Conservation (phyloP, 2,113 vertebrate species). For the Silurus asotus region DNA sequence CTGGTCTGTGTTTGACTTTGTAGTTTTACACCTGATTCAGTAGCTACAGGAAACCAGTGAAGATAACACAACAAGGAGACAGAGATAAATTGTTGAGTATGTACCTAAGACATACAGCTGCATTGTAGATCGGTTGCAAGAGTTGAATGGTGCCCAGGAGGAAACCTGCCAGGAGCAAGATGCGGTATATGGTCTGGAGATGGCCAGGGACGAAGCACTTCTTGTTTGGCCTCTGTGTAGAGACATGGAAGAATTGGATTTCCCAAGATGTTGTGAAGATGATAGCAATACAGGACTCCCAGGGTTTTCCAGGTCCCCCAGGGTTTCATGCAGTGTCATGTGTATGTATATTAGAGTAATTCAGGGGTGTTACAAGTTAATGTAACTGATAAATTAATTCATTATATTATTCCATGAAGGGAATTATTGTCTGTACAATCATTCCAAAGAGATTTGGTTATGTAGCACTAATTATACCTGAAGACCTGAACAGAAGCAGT, state of each 20-base stretch:
- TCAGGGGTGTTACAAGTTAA: background rate
- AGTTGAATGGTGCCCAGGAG: background rate
- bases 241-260: background rate
- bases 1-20: background rate
- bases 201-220: background rate
- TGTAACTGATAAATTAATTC: too few species aligned
- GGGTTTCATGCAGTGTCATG: background rate
- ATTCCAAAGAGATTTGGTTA: background rate
- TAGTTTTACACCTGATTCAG: background rate
- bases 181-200: background rate
- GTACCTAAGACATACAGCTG: background rate
- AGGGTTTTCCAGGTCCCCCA: background rate
- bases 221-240: background rate
- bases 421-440: background rate
- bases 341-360: background rate
- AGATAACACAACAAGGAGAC: background rate
- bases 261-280: background rate
- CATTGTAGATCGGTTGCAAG: background rate
- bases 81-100: background rate
- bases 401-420: too few species aligned
- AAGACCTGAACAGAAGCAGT: background rate
- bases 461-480: background rate
- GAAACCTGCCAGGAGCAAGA: background rate
- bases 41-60: background rate
- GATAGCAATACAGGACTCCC: background rate